These are phyloP conservation scores for Acomys russatus DNA, from an alignment of 2,797 vertebrate genomes.

Conservation along the genomic window DNA sequence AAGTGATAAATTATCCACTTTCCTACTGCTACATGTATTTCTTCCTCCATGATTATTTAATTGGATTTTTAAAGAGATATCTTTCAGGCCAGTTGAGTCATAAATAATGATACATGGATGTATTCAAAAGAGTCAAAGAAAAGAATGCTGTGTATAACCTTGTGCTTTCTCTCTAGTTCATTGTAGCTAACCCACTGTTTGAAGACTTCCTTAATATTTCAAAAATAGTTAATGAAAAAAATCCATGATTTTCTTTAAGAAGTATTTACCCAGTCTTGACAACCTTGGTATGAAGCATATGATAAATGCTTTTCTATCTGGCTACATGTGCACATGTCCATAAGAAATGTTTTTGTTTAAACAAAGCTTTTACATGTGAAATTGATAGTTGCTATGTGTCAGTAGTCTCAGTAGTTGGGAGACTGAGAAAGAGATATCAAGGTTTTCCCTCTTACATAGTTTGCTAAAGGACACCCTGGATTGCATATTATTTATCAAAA, in stretches of 20 bases:
- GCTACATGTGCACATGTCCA: not conserved
- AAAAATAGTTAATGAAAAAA: not conserved
- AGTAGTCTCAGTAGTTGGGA: not conserved
- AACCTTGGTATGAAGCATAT: not conserved
- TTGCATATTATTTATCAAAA: no score
- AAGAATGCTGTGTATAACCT: not conserved
- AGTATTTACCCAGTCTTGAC: not conserved
- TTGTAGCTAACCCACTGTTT: not conserved
- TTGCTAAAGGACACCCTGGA: not conserved
- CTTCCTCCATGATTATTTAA: constrained; percentile 59
- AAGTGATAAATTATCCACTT: constrained; percentile 71
- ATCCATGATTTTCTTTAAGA: constrained; percentile 28
- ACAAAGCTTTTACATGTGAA: not conserved
- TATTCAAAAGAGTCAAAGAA: constrained; percentile 59
- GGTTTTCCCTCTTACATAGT: not conserved
- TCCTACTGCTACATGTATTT: constrained; percentile 8
- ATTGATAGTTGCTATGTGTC: not conserved
- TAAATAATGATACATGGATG: constrained; percentile 49
- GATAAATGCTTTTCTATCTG: not conserved
- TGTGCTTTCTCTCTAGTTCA: not conserved
- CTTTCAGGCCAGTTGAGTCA: constrained; percentile 62
- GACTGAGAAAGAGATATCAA: not conserved
- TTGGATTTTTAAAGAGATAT: constrained; percentile 72
- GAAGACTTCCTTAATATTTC: not conserved
- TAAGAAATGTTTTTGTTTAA: not conserved